These are phyloP conservation scores for Apomyelois bistriatella DNA, from an alignment of 2,888 invertebrate genomes.

Conservation along the genomic window DNA sequence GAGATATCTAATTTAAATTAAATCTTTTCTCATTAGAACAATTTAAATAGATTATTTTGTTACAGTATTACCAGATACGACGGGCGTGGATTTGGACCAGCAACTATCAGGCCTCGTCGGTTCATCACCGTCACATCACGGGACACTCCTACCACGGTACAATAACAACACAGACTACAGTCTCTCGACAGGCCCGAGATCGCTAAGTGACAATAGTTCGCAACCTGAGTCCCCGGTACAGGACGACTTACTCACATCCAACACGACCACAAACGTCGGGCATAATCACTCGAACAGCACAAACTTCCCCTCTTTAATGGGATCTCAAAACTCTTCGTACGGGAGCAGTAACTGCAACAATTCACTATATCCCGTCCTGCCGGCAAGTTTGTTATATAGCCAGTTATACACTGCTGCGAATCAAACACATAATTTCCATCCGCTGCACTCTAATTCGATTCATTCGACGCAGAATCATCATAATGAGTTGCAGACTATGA, in stretches of 20 bases:
- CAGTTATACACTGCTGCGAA: slow-evolving; percentile 90
- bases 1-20: too few relatives aligned
- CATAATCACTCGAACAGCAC: slow-evolving; percentile 81
- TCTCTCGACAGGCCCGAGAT: slow-evolving; percentile 84
- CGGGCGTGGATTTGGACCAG: slow-evolving; percentile 86
- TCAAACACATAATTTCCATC: slow-evolving; percentile 86
- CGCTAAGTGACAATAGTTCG: slow-evolving; percentile 90
- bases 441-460: slow-evolving; percentile 82
- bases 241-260: slow-evolving; percentile 85
- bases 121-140: slow-evolving; percentile 77
- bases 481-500: slow-evolving; percentile 86
- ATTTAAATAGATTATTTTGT: slow-evolving; percentile 17
- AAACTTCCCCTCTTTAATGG: slow-evolving; percentile 83
- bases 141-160: slow-evolving; percentile 84
- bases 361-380: slow-evolving; percentile 87
- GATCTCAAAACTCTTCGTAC: slow-evolving; percentile 81
- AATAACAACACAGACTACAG: slow-evolving; percentile 84
- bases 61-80: slow-evolving; percentile 88
- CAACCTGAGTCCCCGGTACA: slow-evolving; percentile 91
- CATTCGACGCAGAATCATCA: slow-evolving; percentile 83
- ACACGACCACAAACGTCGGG: slow-evolving; percentile 80
- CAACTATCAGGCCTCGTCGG: slow-evolving; percentile 84
- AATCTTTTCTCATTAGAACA: too few relatives aligned
- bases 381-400: slow-evolving; percentile 90
- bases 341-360: slow-evolving; percentile 84